phyloP scores from a whole-genome alignment of 2,797 vertebrate genomes.

The Acanthornis magna region DNA sequence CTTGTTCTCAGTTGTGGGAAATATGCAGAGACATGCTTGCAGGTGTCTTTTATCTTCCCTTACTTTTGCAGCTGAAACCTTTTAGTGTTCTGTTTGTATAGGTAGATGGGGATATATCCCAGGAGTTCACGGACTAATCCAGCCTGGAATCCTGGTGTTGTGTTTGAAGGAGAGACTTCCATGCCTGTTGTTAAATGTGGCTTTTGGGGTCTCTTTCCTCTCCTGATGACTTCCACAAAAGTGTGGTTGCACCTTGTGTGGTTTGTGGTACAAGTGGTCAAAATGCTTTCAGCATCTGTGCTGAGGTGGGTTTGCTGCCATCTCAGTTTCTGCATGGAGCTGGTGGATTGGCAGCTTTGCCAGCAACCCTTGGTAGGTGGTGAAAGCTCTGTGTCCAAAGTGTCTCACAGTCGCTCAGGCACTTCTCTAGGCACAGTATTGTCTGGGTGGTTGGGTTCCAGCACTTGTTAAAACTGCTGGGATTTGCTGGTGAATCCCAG shows the following conservation, averaged over 20 bases:
- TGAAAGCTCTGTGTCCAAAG: background rate
- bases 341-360: background rate
- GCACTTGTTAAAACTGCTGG: background rate
- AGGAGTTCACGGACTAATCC: background rate
- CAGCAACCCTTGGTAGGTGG: background rate
- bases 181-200: background rate
- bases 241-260: background rate
- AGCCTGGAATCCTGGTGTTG: background rate
- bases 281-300: background rate
- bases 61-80: background rate
- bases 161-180: background rate
- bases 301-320: background rate
- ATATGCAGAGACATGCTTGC: background rate
- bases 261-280: background rate
- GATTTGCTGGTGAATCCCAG: background rate
- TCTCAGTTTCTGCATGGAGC: background rate
- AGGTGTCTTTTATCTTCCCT: background rate
- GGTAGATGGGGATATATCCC: background rate
- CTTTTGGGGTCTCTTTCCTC: background rate
- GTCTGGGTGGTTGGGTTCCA: background rate
- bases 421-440: background rate
- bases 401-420: background rate
- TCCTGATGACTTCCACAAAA: background rate
- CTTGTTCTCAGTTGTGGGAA: fast-evolving
- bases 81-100: background rate